Evolutionary conservation across 2,113 vertebrate species (phyloP).

Genomic region (Xenopus tropicalis): UCB_Xtro_10.0 CM004449.2:104384501-104385000

Average conservation of each 20-base stretch:
- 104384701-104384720: not conserved
- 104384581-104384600: too few relatives aligned
- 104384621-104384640: too few relatives aligned
- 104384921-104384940: not conserved
- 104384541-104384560: too few relatives aligned
- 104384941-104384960: not conserved
- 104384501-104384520: too few relatives aligned
- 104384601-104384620: too few relatives aligned
- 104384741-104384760: constrained; percentile 11
- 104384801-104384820: not conserved
- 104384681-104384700: not conserved
- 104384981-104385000: not conserved
- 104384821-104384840: constrained; percentile 8
- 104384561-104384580: too few relatives aligned
- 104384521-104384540: too few relatives aligned
- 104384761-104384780: constrained; percentile 5
- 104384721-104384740: not conserved
- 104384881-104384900: not conserved
- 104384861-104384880: not conserved
- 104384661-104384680: not conserved
- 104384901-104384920: not conserved
- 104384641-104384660: not conserved
- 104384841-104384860: not conserved
- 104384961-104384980: not conserved
- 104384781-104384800: constrained; percentile 31